Base-by-base conservation (phyloP, 35 echinoderm and acorn worm species). In the Eucidaris tribuloides region DNA sequence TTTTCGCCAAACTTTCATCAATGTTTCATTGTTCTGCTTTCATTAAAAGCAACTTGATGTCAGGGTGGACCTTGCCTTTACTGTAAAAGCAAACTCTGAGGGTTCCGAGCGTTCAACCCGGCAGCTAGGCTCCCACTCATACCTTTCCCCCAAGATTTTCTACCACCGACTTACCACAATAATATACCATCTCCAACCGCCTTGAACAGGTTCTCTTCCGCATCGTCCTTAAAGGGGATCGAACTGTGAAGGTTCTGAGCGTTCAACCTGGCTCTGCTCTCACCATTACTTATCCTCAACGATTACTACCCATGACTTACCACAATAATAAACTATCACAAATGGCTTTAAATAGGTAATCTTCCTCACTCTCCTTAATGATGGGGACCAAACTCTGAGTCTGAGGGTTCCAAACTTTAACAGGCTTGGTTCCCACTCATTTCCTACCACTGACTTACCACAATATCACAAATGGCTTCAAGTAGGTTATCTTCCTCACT, bases 401-500 rank as follows among this genome's bases (percentile, higher is more conserved):
- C 3, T 5, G n/a, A n/a, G n/a, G n/a, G n/a, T n/a, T n/a, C n/a
- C n/a, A n/a, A n/a, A n/a, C n/a, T n/a, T n/a, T n/a, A n/a, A n/a
- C n/a, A n/a, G n/a, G n/a, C n/a, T n/a, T n/a, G n/a, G n/a, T n/a
- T 7, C 14, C 77, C 20, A 79, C 20, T 19, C 25, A 49, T 3
- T 13, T 18, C 7, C 37, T 24, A 54, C 19, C 5, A 9, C 0
- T 13, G 32, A 60, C 83, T 88, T 85, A 97, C 94, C 94, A 97
- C 2, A 97, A 55, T 17, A 97, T 97, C 94, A 30, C 52, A 40
- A 2, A 91, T 77, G 9, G 76, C 71, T 41, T 72, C 29, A 52
- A 91, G 92, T 2, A 97, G 70, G 19, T 83, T 85, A 27, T 92
- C n/a, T n/a, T n/a, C n/a, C n/a, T n/a, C n/a, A n/a, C n/a, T n/a